Evolutionary conservation across 2,113 vertebrate genomes (phyloP), one percentile per base, ranked within the genome.

Genomic region (Fulmarus glacialis): DNA sequence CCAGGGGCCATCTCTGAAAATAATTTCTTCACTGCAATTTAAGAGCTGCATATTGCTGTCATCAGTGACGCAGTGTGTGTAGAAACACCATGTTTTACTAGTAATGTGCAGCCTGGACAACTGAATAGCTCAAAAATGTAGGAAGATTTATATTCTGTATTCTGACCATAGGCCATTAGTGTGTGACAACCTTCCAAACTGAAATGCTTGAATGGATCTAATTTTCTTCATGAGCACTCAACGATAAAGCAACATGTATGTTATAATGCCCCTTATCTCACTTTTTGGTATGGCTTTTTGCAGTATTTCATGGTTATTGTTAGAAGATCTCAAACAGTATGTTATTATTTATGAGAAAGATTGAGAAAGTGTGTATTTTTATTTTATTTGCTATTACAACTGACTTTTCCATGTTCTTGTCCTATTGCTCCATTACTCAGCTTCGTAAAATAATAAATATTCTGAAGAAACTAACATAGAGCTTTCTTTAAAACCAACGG

Each of bases 161-260:
- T 96, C 74, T 95, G 91, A 83, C 82, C 59, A 55, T 83, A 60
- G 75, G 55, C 87, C 82, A 32, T 96, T 95, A 93, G 58, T 66
- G 87, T 93, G 60, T 95, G 89, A 96, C 94, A 96, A 38, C 74
- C 48, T 90, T 96, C 78, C 84, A 77, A 87, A 80, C 53, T 72
- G 81, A 94, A 97, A 94, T 96, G 78, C 87, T 94, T 94, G 78
- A 94, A 91, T 87, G 78, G 77, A 50, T 94, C 82, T 95, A 82
- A 79, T 96, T 94, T 95, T 85, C 94, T 91, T 97, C 84, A 77
- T 87, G 73, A 93, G 62, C 48, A 94, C 73, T 89, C 94, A 90
- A 36, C 96, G 87, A 58, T 92, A 95, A 96, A 95, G 96, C 78
- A 93, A 93, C 87, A 70, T 62, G 66, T 72, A 36, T 93, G 91